These are phyloP conservation scores for Austrolebias charrua DNA, from an alignment of 2,797 vertebrate genomes.

Conservation along the genomic window DNA sequence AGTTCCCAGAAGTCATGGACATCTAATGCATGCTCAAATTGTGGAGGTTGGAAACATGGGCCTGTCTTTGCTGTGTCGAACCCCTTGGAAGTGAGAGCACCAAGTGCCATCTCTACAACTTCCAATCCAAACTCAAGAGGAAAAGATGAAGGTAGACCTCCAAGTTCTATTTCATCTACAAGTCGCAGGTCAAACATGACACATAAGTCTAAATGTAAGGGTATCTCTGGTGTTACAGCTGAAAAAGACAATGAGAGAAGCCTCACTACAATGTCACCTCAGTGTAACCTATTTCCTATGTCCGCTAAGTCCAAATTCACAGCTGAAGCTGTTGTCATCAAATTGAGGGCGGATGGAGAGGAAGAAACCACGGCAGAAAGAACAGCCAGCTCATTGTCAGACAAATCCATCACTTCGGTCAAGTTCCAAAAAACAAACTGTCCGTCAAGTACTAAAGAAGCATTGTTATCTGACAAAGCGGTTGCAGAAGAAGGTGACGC, in stretches of 20 bases:
- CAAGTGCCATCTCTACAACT: constrained; percentile 38
- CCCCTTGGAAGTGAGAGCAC: constrained; percentile 22
- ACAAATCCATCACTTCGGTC: constrained; percentile 53
- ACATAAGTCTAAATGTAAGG: constrained; percentile 36
- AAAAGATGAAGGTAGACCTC: constrained; percentile 33
- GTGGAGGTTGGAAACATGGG: constrained; percentile 62
- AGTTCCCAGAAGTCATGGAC: constrained; percentile 55
- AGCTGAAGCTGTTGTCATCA: constrained; percentile 28
- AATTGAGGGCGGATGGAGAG: constrained; percentile 32
- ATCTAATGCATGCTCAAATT: constrained; percentile 64
- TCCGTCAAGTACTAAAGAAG: constrained; percentile 8
- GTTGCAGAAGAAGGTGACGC: constrained; percentile 19
- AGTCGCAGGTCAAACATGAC: constrained; percentile 53
- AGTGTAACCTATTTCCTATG: constrained; percentile 44
- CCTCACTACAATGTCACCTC: constrained; percentile 41
- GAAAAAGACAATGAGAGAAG: constrained; percentile 39
- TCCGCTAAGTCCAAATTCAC: constrained; percentile 49
- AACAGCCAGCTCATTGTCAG: constrained; percentile 50
- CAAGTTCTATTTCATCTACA: constrained; percentile 24
- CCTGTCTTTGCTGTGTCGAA: constrained; percentile 35
- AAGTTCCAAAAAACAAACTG: constrained; percentile 41
- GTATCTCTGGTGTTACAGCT: background rate
- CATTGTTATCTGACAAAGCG: constrained; percentile 15
- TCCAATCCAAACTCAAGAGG: constrained; percentile 24
- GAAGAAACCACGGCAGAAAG: constrained; percentile 38